A percentile compares a stretch with the other conserved stretches of the same genome.
These are phyloP conservation scores for Thecophora atra DNA, from an alignment of 2,888 invertebrate species.

Conservation along the genomic window DNA sequence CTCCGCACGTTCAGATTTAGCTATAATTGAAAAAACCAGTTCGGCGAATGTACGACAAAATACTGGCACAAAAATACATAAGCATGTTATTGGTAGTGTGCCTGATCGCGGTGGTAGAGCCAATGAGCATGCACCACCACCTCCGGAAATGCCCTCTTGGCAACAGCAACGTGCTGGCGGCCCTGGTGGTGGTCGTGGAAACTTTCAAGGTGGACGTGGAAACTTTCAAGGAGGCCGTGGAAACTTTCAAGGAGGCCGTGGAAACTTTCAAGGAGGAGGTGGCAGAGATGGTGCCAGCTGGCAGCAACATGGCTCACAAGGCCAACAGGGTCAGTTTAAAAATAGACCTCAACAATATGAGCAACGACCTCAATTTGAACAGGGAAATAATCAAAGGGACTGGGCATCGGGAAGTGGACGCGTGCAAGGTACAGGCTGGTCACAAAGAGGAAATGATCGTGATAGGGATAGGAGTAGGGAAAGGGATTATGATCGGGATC, in stretches of 20 bases:
- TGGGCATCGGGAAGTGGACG: slow-evolving; percentile 61
- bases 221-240: slow-evolving; percentile 55
- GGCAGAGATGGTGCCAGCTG: slow-evolving; percentile 52
- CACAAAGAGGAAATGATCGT: slow-evolving; percentile 51
- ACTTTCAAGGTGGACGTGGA: slow-evolving; percentile 56
- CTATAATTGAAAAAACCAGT: slow-evolving; percentile 92
- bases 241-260: slow-evolving; percentile 56
- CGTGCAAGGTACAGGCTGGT: slow-evolving; percentile 65
- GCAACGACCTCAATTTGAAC: slow-evolving; percentile 51
- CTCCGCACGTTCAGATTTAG: slow-evolving; percentile 83
- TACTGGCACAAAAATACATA: slow-evolving; percentile 84
- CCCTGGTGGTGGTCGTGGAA: slow-evolving; percentile 64
- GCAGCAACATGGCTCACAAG: slow-evolving; percentile 45
- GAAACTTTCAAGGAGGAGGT: slow-evolving; percentile 58
- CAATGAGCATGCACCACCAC: slow-evolving; percentile 89
- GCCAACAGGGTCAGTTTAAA: slow-evolving; percentile 44
- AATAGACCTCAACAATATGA: slow-evolving; percentile 46
- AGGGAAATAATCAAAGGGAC: slow-evolving; percentile 49
- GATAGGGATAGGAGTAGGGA: slow-evolving; percentile 47
- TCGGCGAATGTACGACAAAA: slow-evolving; percentile 85
- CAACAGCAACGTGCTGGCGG: slow-evolving; percentile 73
- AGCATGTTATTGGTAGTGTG: slow-evolving; percentile 88
- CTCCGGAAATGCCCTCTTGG: slow-evolving; percentile 98
- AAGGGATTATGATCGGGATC: slow-evolving; percentile 32
- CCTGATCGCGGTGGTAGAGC: slow-evolving; percentile 96